Evolutionary conservation across 2,888 invertebrate genomes (phyloP).

Genomic region (Oligia strigilis): DNA sequence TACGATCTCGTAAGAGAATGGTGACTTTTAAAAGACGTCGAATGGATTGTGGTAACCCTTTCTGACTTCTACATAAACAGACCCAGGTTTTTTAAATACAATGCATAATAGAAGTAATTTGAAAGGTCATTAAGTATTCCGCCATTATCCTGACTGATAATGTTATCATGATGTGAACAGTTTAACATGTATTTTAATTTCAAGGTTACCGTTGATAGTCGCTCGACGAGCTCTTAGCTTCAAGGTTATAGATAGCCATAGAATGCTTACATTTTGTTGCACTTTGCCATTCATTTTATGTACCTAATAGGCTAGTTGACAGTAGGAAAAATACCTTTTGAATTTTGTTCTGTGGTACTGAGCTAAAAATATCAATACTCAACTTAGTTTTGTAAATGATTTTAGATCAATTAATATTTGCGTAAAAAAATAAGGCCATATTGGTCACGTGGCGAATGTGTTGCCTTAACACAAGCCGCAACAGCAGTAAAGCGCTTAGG

Average conservation of each 20-base stretch:
- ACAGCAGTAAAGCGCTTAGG: too few relatives aligned
- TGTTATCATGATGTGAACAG: constrained; percentile 49
- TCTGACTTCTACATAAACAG: not conserved
- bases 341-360: not conserved
- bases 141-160: constrained; percentile 41
- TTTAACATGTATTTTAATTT: constrained; percentile 44
- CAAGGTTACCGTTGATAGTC: constrained; percentile 48
- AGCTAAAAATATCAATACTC: not conserved
- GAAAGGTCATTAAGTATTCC: constrained; percentile 36
- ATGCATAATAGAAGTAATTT: constrained; percentile 4
- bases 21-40: not conserved
- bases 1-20: not conserved
- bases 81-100: not conserved
- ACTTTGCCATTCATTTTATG: not conserved
- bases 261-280: constrained; percentile 1
- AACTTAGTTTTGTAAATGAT: not conserved
- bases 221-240: constrained; percentile 29
- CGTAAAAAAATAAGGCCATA: not conserved
- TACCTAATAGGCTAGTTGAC: not conserved
- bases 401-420: not conserved
- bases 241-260: constrained; percentile 13
- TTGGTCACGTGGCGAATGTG: not conserved
- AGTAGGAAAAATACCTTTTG: not conserved
- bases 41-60: not conserved
- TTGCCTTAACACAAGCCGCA: too few relatives aligned